phyloP scores from a whole-genome alignment of 2,797 vertebrate genomes.

The Cichlasoma orientale region DNA sequence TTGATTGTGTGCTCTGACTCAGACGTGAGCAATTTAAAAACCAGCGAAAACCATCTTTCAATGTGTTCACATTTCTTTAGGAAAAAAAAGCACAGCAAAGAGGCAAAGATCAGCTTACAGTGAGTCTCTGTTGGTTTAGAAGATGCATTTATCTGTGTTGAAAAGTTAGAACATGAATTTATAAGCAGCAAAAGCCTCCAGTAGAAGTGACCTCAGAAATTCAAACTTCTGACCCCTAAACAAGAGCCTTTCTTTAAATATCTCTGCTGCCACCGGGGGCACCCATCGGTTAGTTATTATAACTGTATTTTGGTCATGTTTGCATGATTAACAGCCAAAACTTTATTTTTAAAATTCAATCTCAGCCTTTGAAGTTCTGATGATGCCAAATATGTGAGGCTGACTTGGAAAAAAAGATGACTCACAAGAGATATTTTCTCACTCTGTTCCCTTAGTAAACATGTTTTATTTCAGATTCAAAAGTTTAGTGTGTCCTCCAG shows the following conservation, averaged over 20 bases:
- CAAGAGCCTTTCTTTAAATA: neutral
- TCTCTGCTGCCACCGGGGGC: neutral
- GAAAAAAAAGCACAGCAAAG: neutral
- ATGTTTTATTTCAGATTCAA: neutral
- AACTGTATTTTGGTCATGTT: neutral
- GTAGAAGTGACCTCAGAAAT: neutral
- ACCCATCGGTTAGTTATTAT: neutral
- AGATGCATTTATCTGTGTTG: neutral
- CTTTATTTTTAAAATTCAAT: neutral
- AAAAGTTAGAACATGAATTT: conserved; percentile 15
- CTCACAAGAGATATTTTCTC: neutral
- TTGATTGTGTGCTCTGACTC: neutral
- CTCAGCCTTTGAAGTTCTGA: neutral
- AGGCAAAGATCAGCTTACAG: conserved; percentile 16
- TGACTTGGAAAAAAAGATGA: neutral
- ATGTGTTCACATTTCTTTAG: neutral
- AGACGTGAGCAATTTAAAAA: conserved; percentile 1
- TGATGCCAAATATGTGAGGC: neutral
- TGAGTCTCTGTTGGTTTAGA: neutral
- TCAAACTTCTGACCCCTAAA: neutral
- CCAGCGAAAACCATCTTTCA: neutral
- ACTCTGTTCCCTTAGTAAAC: neutral
- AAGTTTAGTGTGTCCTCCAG: neutral
- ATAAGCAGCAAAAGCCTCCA: neutral
- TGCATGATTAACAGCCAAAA: neutral